A percentile compares a stretch with the other conserved stretches of the same genome.
Conservation (phyloP, 92 coral and sea anemone genomes). For the Pocillopora grandis region DNA sequence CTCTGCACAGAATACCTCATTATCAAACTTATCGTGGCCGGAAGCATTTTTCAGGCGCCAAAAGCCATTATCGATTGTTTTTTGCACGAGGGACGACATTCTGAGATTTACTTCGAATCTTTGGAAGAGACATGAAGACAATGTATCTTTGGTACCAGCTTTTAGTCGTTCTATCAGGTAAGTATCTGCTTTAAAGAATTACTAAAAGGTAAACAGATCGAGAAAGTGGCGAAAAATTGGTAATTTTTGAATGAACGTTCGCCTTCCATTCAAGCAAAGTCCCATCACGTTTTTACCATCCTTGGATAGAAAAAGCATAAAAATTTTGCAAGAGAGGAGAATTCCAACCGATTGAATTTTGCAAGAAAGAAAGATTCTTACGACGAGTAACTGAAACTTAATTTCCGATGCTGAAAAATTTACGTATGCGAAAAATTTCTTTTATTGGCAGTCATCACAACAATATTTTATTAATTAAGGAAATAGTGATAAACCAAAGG, state of each 20-base stretch:
- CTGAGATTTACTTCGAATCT: neutral
- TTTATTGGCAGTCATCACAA: too few relatives aligned
- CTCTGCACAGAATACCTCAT: neutral
- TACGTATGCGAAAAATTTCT: neutral
- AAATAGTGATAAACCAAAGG: neutral
- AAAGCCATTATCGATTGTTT: neutral
- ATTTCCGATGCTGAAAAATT: neutral
- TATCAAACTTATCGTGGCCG: neutral
- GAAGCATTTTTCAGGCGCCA: neutral
- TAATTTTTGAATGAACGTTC: neutral
- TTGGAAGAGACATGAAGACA: neutral
- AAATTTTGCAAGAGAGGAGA: too few relatives aligned
- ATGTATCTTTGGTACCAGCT: slow-evolving; percentile 12
- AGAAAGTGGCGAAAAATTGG: neutral
- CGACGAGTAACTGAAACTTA: neutral
- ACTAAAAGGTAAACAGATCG: neutral
- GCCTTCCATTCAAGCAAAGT: too few relatives aligned
- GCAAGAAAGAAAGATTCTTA: neutral
- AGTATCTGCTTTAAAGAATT: neutral
- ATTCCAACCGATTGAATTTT: neutral
- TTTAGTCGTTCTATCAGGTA: slow-evolving; percentile 2
- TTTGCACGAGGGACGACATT: neutral
- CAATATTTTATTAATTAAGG: too few relatives aligned
- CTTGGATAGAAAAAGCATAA: too few relatives aligned
- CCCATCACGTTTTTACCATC: too few relatives aligned